phyloP scores from a whole-genome alignment of 2,888 invertebrate genomes.

The Netelia inedita region DNA sequence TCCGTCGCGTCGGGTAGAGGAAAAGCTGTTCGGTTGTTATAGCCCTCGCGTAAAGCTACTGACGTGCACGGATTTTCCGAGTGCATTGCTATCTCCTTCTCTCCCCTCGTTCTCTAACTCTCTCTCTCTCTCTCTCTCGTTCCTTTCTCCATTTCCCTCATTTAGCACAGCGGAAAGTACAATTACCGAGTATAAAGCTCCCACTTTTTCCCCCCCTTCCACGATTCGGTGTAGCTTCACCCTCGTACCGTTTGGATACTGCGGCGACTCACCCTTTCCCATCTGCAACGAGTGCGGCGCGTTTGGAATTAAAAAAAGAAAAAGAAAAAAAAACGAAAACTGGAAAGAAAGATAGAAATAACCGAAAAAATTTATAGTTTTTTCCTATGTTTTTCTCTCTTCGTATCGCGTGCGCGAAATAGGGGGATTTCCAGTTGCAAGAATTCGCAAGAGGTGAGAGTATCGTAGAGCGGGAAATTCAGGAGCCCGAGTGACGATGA shows the following conservation, averaged over 20 bases:
- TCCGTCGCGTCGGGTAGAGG: neutral
- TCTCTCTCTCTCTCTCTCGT: neutral
- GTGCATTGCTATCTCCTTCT: conserved; percentile 25
- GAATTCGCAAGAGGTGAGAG: neutral
- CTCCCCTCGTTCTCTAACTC: neutral
- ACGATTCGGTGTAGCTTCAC: neutral
- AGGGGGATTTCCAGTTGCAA: neutral
- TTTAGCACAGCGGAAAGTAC: conserved; percentile 4
- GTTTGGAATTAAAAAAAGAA: neutral
- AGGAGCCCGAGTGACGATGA: neutral
- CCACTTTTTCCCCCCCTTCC: conserved; percentile 16
- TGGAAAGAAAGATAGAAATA: too few relatives aligned
- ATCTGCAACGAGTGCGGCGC: neutral
- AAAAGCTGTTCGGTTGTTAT: conserved; percentile 40
- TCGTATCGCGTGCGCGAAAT: neutral
- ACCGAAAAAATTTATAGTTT: neutral
- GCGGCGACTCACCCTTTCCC: neutral
- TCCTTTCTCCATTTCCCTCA: conserved; percentile 3
- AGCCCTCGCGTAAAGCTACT: conserved; percentile 35
- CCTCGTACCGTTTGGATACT: conserved; percentile 10
- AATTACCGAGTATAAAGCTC: conserved; percentile 23
- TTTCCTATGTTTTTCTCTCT: neutral
- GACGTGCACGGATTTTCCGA: conserved; percentile 37
- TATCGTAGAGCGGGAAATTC: neutral
- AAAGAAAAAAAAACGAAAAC: neutral